These are phyloP conservation scores for Silurus asotus DNA, from an alignment of 2,113 vertebrate species.

Conservation along the genomic window DNA sequence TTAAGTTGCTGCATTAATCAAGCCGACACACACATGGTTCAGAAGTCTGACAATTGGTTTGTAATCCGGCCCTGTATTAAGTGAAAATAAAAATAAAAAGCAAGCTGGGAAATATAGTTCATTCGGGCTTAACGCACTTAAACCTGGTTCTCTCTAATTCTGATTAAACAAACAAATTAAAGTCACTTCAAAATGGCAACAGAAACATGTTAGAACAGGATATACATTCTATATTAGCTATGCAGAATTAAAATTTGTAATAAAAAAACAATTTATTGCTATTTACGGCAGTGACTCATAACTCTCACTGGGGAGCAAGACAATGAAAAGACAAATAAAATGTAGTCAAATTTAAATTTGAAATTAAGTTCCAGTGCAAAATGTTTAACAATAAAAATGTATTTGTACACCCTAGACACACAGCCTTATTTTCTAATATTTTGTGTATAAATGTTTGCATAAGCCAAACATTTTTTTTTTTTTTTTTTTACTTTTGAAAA, in stretches of 20 bases:
- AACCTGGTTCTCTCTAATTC: not conserved
- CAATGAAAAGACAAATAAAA: not conserved
- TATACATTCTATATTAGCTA: not conserved
- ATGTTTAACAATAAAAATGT: not conserved
- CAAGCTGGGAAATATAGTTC: not conserved
- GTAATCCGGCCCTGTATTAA: not conserved
- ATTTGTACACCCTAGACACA: not conserved
- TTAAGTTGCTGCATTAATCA: not conserved
- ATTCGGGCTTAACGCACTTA: not conserved
- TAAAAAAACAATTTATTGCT: not conserved
- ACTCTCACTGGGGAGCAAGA: not conserved
- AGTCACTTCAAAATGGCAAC: not conserved
- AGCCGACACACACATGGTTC: not conserved
- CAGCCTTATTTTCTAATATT: not conserved
- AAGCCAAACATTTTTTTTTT: not conserved
- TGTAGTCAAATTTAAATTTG: not conserved
- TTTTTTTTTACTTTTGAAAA: too few relatives aligned
- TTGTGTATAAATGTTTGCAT: not conserved
- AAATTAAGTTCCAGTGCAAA: not conserved
- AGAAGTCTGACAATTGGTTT: not conserved
- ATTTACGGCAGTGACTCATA: not conserved
- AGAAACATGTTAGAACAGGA: not conserved
- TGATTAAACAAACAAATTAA: not conserved
- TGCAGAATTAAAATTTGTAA: not conserved
- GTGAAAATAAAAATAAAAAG: not conserved